These are phyloP conservation scores for Muscicapa striata DNA, from an alignment of 2,797 vertebrate genomes.

Conservation along the genomic window DNA sequence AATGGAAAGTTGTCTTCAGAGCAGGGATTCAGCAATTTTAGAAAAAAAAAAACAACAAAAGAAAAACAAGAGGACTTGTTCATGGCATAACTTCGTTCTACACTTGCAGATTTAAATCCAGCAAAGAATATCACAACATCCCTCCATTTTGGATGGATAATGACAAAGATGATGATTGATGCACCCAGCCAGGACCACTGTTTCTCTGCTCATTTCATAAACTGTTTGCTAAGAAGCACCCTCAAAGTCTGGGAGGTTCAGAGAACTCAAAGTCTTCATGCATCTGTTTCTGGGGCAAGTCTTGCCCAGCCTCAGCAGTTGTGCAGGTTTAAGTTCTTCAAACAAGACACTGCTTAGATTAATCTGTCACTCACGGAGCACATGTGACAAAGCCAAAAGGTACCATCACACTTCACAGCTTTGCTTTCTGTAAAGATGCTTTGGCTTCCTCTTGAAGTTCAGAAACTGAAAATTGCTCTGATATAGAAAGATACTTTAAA, in stretches of 20 bases:
- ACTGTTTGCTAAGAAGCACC: background rate
- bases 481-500: background rate
- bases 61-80: background rate
- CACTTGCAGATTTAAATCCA: background rate
- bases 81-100: background rate
- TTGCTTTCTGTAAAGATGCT: background rate
- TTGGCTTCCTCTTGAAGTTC: background rate
- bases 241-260: background rate
- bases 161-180: background rate
- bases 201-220: background rate
- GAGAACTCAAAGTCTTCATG: background rate
- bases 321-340: background rate
- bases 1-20: background rate
- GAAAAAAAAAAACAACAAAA: background rate
- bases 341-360: background rate
- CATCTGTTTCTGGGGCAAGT: background rate
- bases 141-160: background rate
- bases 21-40: background rate
- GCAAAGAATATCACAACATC: background rate
- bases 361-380: background rate
- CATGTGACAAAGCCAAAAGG: background rate
- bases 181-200: background rate
- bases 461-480: background rate
- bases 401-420: background rate
- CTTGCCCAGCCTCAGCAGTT: background rate